A percentile compares a stretch with the other conserved stretches of the same genome.
Conservation (phyloP, 2,113 vertebrate genomes). For the Laticauda laticaudata region DNA sequence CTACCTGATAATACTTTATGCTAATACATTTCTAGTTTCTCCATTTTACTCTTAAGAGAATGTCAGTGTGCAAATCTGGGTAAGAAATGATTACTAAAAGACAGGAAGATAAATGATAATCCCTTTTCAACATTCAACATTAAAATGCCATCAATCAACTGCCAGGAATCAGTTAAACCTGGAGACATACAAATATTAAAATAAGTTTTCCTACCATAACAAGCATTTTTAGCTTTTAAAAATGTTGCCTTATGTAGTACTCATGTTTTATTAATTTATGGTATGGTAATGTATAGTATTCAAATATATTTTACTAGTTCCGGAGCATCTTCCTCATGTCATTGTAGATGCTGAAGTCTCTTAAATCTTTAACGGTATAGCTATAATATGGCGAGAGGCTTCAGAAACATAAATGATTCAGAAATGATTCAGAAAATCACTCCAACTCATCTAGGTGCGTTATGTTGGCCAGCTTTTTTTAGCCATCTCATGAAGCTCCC, state of each 20-base stretch:
- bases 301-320: not conserved
- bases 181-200: not conserved
- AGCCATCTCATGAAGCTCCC: not conserved
- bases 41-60: constrained; percentile 14
- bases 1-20: not conserved
- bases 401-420: not conserved
- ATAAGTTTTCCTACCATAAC: constrained; percentile 19
- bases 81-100: constrained; percentile 12
- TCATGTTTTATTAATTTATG: not conserved
- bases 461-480: not conserved
- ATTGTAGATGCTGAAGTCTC: not conserved
- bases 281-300: not conserved
- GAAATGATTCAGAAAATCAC: not conserved
- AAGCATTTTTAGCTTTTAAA: not conserved
- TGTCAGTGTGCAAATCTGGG: not conserved
- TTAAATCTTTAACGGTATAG: not conserved
- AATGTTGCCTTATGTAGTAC: not conserved
- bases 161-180: not conserved
- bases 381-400: not conserved
- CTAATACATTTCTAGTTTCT: constrained; percentile 8
- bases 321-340: not conserved
- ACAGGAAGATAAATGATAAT: constrained; percentile 13
- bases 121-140: constrained; percentile 17
- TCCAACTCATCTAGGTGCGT: not conserved
- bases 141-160: not conserved